Evolutionary conservation across 1,140 invertebrate species (phyloP), one percentile per base, ranked within the genome.

Genomic region (Marisa cornuarietis): DNA sequence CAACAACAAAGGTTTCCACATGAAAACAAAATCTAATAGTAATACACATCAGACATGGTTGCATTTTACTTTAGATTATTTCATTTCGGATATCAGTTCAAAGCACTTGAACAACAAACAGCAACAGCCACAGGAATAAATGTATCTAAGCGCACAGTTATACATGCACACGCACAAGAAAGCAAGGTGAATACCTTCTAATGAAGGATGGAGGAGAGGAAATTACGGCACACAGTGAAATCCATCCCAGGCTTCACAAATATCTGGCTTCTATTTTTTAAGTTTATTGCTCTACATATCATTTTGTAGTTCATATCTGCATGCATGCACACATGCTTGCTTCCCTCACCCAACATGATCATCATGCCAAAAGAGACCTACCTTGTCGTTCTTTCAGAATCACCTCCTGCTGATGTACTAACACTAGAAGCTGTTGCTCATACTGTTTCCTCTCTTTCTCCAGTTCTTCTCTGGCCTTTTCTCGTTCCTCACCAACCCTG

Each of bases 401-500:
- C 49, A 79, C 71, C 73, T 87, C 86, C 65, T 87, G 84, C 66
- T 87, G 84, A 5, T 84, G 71, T 6, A 87, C 83, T 42, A 87
- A 76, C 0, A 75, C 73, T 5, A 85, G 26, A 58, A 87, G 82
- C 83, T 87, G 83, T 61, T 84, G 74, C 42, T 85, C 81, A 69
- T 83, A 87, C n/a, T 80, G 78, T 61, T 79, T 76, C 69, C 86
- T 82, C 62, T 87, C 86, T 11, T 79, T 71, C 24, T 84, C 76
- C 71, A 87, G 61, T 20, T 80, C 76, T 22, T 82, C 71, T 54
- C 79, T 71, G 31, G 81, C 81, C 51, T 80, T 80, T 69, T 87
- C 86, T n/a, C 84, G 83, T 81, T 87, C 86, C 80, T 87, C 86
- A 42, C 84, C 84, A 51, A 86, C 75, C 62, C 86, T 87, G 73